Percentiles rank a stretch among this genome's conserved stretches.
Conservation (phyloP, 1,140 invertebrate genomes). For the Saxidomus purpurata region DNA sequence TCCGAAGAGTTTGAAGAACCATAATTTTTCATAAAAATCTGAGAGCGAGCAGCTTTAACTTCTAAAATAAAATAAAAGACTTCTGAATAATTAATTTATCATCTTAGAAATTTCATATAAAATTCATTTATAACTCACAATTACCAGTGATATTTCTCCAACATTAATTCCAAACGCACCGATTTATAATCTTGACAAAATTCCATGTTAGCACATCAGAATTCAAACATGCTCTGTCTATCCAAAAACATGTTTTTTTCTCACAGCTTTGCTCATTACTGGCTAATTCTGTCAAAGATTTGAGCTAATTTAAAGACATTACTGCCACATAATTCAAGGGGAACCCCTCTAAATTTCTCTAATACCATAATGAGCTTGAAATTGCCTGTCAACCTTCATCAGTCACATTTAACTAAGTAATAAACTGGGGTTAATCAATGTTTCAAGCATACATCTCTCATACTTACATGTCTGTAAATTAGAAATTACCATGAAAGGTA, state of each 20-base stretch:
- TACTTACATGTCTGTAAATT: neutral
- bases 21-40: too few relatives aligned
- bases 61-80: too few relatives aligned
- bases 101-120: too few relatives aligned
- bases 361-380: slow-evolving; percentile 34
- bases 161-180: too few relatives aligned
- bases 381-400: slow-evolving; percentile 38
- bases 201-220: too few relatives aligned
- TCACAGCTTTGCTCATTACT: neutral
- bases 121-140: too few relatives aligned
- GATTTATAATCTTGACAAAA: too few relatives aligned
- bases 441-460: neutral
- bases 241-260: neutral
- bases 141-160: too few relatives aligned
- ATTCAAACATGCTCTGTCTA: too few relatives aligned
- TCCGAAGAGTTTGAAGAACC: too few relatives aligned
- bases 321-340: neutral
- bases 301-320: slow-evolving; percentile 38
- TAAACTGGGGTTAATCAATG: slow-evolving; percentile 6
- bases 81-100: too few relatives aligned
- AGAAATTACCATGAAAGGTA: neutral
- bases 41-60: too few relatives aligned
- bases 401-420: slow-evolving; percentile 23
- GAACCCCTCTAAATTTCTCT: neutral
- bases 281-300: slow-evolving; percentile 39